Percentiles rank a stretch among this genome's conserved stretches.
Conservation (phyloP, 2,888 invertebrate species). For the Eudemis profundana region DNA sequence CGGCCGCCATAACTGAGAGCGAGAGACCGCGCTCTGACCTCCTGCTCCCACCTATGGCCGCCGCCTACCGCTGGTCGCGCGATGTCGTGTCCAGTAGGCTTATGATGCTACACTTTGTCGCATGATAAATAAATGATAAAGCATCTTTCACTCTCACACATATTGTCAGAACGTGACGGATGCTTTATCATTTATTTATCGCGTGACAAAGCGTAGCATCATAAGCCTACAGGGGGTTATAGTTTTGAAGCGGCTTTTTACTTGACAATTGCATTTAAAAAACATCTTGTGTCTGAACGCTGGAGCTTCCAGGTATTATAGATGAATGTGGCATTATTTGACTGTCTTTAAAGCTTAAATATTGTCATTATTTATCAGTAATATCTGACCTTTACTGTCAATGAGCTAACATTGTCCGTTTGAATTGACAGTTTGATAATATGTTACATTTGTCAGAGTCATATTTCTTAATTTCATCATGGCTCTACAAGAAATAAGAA, state of each 20-base stretch:
- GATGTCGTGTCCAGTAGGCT: no score
- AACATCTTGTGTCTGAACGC: neutral
- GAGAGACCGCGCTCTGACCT: no score
- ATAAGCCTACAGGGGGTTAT: no score
- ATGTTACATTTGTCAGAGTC: slow-evolving; percentile 21
- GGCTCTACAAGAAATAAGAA: neutral
- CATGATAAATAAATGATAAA: no score
- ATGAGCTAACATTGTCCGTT: neutral
- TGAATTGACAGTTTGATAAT: neutral
- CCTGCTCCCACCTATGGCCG: no score
- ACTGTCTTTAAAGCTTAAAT: neutral
- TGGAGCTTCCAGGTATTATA: neutral
- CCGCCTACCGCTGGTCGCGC: neutral
- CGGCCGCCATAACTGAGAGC: no score
- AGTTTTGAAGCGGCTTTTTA: neutral
- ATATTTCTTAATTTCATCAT: neutral
- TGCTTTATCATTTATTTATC: no score
- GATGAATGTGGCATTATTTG: neutral
- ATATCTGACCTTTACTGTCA: neutral
- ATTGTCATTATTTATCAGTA: neutral
- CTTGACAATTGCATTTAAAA: neutral
- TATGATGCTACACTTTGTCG: no score
- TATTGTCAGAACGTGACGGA: no score
- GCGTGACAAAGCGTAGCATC: no score
- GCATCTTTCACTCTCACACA: no score